Percentiles rank a stretch among this genome's conserved stretches.
Evolutionary conservation across 30 jellyfish, hydroid and myxozoan genomes (phyloP).

Genomic region (Catostylus mosaicus): DNA sequence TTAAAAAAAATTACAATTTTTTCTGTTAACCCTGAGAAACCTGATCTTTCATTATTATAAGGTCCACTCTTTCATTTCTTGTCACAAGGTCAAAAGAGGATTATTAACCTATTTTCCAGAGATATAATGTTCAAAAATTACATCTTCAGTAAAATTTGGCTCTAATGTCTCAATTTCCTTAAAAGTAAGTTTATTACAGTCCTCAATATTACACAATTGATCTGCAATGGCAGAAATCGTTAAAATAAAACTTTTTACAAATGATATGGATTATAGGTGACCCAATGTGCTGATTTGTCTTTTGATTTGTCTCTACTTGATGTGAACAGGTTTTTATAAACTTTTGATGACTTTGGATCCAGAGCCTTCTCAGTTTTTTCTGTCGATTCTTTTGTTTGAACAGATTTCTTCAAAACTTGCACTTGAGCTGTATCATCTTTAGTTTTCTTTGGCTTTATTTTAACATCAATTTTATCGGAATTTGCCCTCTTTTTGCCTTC

Average conservation of each 20-base stretch:
- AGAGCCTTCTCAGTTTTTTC: background rate
- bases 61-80: too few species aligned
- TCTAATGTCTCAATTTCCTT: too few species aligned
- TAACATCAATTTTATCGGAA: slow-evolving; percentile 13
- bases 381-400: background rate
- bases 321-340: slow-evolving; percentile 87
- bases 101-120: too few species aligned
- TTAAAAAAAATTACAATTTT: too few species aligned
- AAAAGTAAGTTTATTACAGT: too few species aligned
- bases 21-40: too few species aligned
- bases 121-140: too few species aligned
- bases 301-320: slow-evolving; percentile 77
- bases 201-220: background rate
- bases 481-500: slow-evolving; percentile 26
- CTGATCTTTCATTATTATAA: too few species aligned
- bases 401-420: background rate
- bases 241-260: too few species aligned
- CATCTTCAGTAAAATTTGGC: too few species aligned
- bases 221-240: too few species aligned
- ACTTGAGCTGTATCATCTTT: slow-evolving; percentile 1
- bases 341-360: slow-evolving; percentile 77
- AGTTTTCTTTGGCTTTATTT: background rate
- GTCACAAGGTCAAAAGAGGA: too few species aligned
- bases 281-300: slow-evolving; percentile 89
- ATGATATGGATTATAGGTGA: slow-evolving; percentile 95